phyloP scores from a whole-genome alignment of 2,888 invertebrate species.

The Hipparchia semele region DNA sequence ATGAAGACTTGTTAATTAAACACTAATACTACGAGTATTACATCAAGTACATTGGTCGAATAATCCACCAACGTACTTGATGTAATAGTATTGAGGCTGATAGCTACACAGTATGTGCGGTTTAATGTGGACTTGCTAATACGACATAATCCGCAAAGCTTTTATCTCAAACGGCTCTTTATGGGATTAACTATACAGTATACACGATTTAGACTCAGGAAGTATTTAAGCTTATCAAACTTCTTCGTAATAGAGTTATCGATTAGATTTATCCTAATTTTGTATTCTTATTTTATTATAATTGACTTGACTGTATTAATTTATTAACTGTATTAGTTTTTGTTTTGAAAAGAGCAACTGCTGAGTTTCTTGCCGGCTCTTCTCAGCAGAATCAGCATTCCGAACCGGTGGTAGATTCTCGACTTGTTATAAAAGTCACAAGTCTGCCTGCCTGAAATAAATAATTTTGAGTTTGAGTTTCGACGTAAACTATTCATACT shows the following conservation, averaged over 20 bases:
- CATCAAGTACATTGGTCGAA: constrained; percentile 37
- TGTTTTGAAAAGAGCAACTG: too few species aligned
- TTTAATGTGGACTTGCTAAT: constrained; percentile 64
- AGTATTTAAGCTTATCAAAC: constrained; percentile 26
- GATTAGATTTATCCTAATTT: neutral
- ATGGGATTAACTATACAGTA: constrained; percentile 69
- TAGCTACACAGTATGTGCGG: constrained; percentile 58
- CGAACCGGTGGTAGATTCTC: too few species aligned
- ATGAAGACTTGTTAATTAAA: too few species aligned
- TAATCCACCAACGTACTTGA: constrained; percentile 58
- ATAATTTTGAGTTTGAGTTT: too few species aligned
- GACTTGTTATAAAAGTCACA: too few species aligned
- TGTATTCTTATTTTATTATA: neutral
- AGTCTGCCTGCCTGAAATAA: too few species aligned
- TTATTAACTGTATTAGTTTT: too few species aligned
- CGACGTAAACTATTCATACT: too few species aligned
- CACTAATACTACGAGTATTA: too few species aligned
- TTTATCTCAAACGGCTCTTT: constrained; percentile 70
- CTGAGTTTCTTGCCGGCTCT: too few species aligned
- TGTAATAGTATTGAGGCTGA: constrained; percentile 38
- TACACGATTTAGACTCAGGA: constrained; percentile 41
- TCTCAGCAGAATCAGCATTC: too few species aligned
- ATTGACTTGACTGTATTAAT: too few species aligned
- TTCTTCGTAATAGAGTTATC: neutral
- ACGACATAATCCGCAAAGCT: constrained; percentile 66